Percentiles rank a stretch among this genome's conserved stretches.
Evolutionary conservation across 64 coral and sea anemone genomes (phyloP).

Genomic region (Montipora cactus): DNA sequence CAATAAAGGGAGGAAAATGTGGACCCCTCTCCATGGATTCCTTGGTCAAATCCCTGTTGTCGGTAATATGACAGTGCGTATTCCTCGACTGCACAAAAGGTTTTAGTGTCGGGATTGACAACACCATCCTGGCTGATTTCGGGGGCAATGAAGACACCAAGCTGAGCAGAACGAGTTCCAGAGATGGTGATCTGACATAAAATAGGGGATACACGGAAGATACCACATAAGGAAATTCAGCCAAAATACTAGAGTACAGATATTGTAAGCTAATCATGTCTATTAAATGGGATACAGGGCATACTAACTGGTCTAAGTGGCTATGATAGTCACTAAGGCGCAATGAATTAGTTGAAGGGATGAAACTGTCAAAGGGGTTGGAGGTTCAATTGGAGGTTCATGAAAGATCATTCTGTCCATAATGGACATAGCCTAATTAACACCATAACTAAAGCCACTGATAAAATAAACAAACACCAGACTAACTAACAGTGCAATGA

Average conservation of each 20-base stretch:
- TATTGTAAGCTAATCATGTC: no score
- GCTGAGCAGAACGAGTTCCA: constrained; percentile 80
- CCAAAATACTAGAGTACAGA: no score
- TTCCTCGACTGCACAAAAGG: constrained; percentile 87
- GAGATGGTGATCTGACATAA: constrained; percentile 81
- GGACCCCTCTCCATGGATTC: constrained; percentile 89
- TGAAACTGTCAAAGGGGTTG: background rate
- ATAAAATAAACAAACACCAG: no score
- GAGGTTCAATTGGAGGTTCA: background rate
- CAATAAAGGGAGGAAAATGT: constrained; percentile 80
- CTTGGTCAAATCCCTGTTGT: constrained; percentile 89
- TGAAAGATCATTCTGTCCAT: background rate
- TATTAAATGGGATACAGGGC: no score
- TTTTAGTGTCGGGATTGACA: constrained; percentile 66
- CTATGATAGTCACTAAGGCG: background rate
- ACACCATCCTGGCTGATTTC: constrained; percentile 79
- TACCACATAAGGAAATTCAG: no score
- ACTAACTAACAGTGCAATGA: no score
- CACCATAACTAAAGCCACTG: no score
- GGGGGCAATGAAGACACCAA: constrained; percentile 75
- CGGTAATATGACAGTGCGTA: constrained; percentile 82
- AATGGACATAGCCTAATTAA: background rate
- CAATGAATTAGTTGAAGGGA: background rate
- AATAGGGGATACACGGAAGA: no score
- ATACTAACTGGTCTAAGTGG: no score